Evolutionary conservation across 2,113 vertebrate genomes (phyloP).

Genomic region (Malurus alboscapulatus): DNA sequence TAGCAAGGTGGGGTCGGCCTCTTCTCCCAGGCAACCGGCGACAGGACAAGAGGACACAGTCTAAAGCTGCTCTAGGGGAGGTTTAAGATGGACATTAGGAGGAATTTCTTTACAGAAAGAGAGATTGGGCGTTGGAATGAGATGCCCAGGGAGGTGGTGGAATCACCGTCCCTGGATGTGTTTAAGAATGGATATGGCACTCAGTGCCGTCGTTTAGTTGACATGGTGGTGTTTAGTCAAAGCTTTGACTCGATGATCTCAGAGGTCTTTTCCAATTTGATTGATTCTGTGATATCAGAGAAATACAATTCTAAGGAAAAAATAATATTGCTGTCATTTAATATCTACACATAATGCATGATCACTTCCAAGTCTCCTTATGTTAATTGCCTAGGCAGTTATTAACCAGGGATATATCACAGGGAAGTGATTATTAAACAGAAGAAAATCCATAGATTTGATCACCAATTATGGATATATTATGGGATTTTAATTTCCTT

Average conservation of each 20-base stretch:
- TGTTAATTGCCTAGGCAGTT: not conserved
- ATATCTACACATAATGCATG: fast-evolving
- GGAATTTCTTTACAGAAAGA: not conserved
- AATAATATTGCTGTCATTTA: not conserved
- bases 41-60: too few relatives aligned
- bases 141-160: not conserved
- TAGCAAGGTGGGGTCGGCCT: not conserved
- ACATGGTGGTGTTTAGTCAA: not conserved
- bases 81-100: not conserved
- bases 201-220: not conserved
- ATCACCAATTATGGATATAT: fast-evolving
- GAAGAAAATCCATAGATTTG: not conserved
- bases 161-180: not conserved
- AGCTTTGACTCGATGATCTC: not conserved
- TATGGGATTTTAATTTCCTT: not conserved
- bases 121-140: not conserved
- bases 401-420: fast-evolving
- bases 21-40: not conserved
- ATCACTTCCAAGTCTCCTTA: not conserved
- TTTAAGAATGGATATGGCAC: not conserved
- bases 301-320: not conserved
- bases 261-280: not conserved
- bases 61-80: not conserved
- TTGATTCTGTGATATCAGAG: not conserved
- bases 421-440: too few relatives aligned